Percentiles rank a stretch among this genome's conserved stretches.
These are phyloP conservation scores for Rhinogobio ventralis DNA, from an alignment of 2,797 vertebrate species.

Conservation along the genomic window DNA sequence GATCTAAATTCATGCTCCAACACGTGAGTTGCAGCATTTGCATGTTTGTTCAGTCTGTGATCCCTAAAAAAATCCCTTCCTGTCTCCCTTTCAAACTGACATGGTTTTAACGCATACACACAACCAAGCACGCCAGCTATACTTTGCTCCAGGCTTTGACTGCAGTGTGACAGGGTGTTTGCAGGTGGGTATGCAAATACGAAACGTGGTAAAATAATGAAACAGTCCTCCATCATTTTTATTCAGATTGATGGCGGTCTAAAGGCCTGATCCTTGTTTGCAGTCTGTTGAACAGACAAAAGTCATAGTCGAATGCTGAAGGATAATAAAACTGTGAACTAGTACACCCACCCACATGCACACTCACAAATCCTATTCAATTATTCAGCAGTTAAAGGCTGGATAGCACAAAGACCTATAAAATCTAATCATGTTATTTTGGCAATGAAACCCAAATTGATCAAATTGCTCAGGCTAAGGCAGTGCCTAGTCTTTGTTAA, in stretches of 20 bases:
- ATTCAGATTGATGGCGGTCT: background rate
- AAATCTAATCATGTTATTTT: background rate
- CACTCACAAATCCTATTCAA: conserved; percentile 37
- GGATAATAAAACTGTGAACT: conserved; percentile 31
- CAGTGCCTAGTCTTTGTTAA: background rate
- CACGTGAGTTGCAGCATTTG: background rate
- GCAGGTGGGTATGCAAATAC: conserved; percentile 38
- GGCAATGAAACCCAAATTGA: background rate
- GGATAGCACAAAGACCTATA: conserved; percentile 19
- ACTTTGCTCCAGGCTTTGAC: conserved; percentile 24
- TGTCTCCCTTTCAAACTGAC: background rate
- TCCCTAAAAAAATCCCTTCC: conserved; percentile 34
- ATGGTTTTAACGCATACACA: conserved; percentile 24
- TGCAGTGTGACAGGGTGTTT: background rate
- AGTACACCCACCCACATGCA: conserved; percentile 20
- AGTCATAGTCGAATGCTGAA: conserved; percentile 36
- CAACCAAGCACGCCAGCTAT: conserved; percentile 8
- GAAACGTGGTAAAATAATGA: conserved; percentile 7
- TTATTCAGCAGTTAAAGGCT: conserved; percentile 40
- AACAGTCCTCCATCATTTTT: conserved; percentile 3
- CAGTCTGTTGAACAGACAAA: conserved; percentile 28
- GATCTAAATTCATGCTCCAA: conserved; percentile 10
- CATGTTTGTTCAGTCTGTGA: conserved; percentile 20
- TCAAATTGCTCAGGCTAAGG: background rate
- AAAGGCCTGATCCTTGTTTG: conserved; percentile 9